A percentile compares a stretch with the other conserved stretches of the same genome.
Evolutionary conservation across 2,113 vertebrate genomes (phyloP).

Genomic region (Macquaria ambigua): DNA sequence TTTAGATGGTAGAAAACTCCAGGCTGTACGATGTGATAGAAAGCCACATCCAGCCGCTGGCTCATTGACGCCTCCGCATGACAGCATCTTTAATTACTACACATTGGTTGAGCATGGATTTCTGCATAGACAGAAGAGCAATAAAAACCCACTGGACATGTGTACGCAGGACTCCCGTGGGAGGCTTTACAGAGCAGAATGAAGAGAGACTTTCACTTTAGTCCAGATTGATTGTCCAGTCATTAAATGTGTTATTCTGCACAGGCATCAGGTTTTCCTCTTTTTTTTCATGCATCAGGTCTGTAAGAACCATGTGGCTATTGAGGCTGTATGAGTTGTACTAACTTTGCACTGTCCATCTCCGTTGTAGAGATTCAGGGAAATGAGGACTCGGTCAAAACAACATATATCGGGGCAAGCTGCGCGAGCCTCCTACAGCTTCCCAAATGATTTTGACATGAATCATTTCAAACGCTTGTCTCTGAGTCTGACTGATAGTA

Average conservation of each 20-base stretch:
- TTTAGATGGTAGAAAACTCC: conserved; percentile 41
- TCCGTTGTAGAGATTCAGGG: neutral
- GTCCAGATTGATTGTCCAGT: conserved; percentile 59
- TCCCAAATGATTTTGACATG: conserved; percentile 11
- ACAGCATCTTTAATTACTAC: conserved; percentile 63
- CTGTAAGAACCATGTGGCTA: neutral
- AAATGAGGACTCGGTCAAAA: neutral
- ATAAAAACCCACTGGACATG: conserved; percentile 61
- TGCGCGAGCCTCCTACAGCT: neutral
- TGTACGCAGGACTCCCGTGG: conserved; percentile 22
- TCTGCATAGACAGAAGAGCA: conserved; percentile 29
- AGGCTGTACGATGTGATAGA: conserved; percentile 8
- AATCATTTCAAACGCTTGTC: conserved; percentile 9
- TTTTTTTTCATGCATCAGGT: conserved; percentile 13
- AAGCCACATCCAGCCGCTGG: conserved; percentile 38
- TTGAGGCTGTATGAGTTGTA: neutral
- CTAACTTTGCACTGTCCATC: neutral
- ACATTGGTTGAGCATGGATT: conserved; percentile 56
- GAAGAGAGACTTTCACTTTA: conserved; percentile 47
- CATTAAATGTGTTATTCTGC: conserved; percentile 35
- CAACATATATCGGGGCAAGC: neutral
- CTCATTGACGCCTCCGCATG: conserved; percentile 42
- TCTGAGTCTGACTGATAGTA: conserved; percentile 1
- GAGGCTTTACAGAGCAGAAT: conserved; percentile 33
- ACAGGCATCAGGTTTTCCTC: neutral